Evolutionary conservation across 30 jellyfish, hydroid and myxozoan genomes (phyloP).

Genomic region (Cassiopea xamachana): DNA sequence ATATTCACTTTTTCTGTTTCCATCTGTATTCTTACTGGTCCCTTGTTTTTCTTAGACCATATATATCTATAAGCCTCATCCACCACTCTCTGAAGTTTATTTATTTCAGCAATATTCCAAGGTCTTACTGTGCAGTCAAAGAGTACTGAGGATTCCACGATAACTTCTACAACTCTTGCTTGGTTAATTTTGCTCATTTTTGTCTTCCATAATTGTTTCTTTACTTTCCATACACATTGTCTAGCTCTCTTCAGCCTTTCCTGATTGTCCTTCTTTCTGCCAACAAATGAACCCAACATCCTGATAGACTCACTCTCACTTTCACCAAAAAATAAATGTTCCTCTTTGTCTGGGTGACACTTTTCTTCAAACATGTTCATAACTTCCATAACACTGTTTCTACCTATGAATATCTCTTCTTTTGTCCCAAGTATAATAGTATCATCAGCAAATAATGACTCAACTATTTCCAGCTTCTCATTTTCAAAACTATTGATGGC

Average conservation of each 20-base stretch:
- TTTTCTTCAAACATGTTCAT: slow-evolving; percentile 6
- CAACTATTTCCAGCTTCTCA: neutral
- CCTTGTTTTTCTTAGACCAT: neutral
- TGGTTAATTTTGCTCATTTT: neutral
- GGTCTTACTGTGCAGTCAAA: slow-evolving; percentile 1
- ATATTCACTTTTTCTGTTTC: neutral
- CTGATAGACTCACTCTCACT: slow-evolving; percentile 17
- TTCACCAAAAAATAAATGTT: neutral
- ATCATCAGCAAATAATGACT: slow-evolving; percentile 8
- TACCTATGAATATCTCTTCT: neutral
- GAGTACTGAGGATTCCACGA: slow-evolving; percentile 8
- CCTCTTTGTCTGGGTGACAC: slow-evolving; percentile 5
- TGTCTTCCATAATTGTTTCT: neutral
- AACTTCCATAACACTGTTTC: neutral
- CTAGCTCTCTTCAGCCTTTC: slow-evolving; percentile 1
- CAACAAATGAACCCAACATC: slow-evolving; percentile 10
- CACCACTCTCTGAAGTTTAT: neutral
- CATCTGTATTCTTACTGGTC: slow-evolving; percentile 1
- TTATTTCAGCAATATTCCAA: slow-evolving; percentile 5
- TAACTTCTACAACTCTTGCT: neutral
- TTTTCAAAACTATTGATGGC: neutral
- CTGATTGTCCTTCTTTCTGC: neutral
- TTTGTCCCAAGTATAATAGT: neutral
- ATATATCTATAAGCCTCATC: slow-evolving; percentile 4
- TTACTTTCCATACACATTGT: neutral